These are phyloP conservation scores for Drosophila atripex DNA, from an alignment of 2,888 invertebrate genomes.

Conservation along the genomic window DNA sequence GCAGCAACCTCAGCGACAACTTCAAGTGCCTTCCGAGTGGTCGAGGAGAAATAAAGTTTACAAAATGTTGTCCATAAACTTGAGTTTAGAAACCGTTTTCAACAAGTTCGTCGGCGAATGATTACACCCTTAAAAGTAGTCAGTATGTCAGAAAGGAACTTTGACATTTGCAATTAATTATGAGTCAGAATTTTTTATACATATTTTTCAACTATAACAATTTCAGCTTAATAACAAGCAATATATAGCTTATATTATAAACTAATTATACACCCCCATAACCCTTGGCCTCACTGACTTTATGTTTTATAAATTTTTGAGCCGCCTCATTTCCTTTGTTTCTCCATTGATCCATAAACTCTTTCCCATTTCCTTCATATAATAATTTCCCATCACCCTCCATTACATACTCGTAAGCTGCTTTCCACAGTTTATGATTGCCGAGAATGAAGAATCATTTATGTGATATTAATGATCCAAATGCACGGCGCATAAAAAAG, in stretches of 20 bases:
- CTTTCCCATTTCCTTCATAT: not conserved
- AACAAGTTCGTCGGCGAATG: constrained; percentile 34
- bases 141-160: constrained; percentile 6
- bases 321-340: not conserved
- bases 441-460: constrained; percentile 18
- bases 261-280: too few relatives aligned
- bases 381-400: not conserved
- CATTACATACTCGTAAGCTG: not conserved
- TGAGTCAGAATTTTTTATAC: not conserved
- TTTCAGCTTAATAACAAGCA: not conserved
- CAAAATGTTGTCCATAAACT: constrained; percentile 69
- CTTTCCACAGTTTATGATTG: constrained; percentile 10
- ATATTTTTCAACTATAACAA: not conserved
- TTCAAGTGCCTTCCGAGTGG: constrained; percentile 66
- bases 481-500: constrained; percentile 18
- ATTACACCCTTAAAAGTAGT: constrained; percentile 17
- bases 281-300: not conserved
- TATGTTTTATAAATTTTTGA: not conserved
- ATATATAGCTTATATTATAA: too few relatives aligned
- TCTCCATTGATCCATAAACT: constrained; percentile 14
- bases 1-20: constrained; percentile 20
- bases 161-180: constrained; percentile 25
- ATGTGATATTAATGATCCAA: constrained; percentile 31
- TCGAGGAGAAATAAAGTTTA: constrained; percentile 52
- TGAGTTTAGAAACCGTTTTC: constrained; percentile 34